Percentiles rank a stretch among this genome's conserved stretches.
These are phyloP conservation scores for Corvus moneduloides DNA, from an alignment of 2,113 vertebrate species.

Conservation along the genomic window DNA sequence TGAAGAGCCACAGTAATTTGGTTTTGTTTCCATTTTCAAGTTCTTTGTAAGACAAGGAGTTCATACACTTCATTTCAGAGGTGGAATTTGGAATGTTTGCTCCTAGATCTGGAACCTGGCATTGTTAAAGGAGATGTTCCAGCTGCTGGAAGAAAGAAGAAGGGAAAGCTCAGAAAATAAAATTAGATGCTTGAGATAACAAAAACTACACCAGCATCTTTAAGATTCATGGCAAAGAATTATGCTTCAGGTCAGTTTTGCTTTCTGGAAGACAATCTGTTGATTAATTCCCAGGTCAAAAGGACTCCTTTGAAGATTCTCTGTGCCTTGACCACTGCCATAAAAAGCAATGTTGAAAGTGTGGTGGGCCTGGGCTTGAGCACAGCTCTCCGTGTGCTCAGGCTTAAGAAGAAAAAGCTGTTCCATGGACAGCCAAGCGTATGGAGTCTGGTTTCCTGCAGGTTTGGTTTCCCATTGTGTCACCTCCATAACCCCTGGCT, in stretches of 20 bases:
- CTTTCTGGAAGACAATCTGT: neutral
- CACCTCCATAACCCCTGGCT: neutral
- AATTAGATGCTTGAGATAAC: neutral
- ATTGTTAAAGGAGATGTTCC: neutral
- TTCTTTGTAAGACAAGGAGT: neutral
- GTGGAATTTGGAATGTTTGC: neutral
- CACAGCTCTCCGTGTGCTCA: accelerated
- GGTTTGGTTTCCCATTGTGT: neutral
- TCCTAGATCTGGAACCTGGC: neutral
- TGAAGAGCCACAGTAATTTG: neutral
- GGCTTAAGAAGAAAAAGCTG: neutral
- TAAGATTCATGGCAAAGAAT: neutral
- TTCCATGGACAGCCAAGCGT: neutral
- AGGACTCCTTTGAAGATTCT: neutral
- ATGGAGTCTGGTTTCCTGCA: neutral
- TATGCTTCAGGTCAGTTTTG: neutral
- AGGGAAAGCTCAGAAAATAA: neutral
- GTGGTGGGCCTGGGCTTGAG: neutral
- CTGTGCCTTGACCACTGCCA: neutral
- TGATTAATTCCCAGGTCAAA: neutral
- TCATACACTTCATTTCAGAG: neutral
- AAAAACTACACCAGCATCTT: neutral
- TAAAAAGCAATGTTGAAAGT: neutral
- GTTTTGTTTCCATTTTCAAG: neutral
- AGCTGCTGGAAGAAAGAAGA: neutral